Base-by-base conservation (phyloP, 37 sponge, comb jelly and placozoan species). In the Tethya wilhelma region DNA sequence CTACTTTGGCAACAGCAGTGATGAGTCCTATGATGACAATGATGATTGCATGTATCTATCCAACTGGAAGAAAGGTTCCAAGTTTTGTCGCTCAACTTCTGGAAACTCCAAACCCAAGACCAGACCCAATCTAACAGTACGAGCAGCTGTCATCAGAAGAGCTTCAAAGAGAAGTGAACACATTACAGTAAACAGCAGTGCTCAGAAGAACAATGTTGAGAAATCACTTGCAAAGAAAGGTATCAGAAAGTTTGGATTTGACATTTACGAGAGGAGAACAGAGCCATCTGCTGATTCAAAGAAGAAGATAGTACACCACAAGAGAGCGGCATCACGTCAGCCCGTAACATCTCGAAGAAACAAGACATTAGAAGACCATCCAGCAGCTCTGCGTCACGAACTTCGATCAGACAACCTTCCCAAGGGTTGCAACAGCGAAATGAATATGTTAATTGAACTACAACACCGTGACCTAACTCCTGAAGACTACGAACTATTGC, bases 401-500 rank as follows among this genome's bases (percentile, higher is more conserved):
- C 59, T 73, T 9, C 33, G 30, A 0, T n/a, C 28, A 19, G 66
- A 64, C 38, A 45, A 83, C 23, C 1, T 75, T 0, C 42, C 75
- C 19, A 32, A 58, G 37, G 75, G 43, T 22, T 58, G 38, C 34
- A 57, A 29, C 46, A 8, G 22, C 6, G 45, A 40, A 44, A 64
- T 42, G 49, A 44, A 44, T 22, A n/a, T 22, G 1, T 12, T 83
- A 7, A 44, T 64, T 20, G 76, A 74, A 19, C 67, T 74, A 32
- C 84, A 83, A 40, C 67, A 74, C 57, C 44, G 84, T 33, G 84
- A 83, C 57, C 65, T 83, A 1, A 74, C 57, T 17, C 84, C 84
- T 14, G 84, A 83, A 63, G 84, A 83, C 67, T 83, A 83, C 28
- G 84, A 83, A 3, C 60, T 74, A 26, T 60, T 83, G 23, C 76